phyloP scores from a whole-genome alignment of 2,797 vertebrate species.

The Neopelma chrysocephalum region DNA sequence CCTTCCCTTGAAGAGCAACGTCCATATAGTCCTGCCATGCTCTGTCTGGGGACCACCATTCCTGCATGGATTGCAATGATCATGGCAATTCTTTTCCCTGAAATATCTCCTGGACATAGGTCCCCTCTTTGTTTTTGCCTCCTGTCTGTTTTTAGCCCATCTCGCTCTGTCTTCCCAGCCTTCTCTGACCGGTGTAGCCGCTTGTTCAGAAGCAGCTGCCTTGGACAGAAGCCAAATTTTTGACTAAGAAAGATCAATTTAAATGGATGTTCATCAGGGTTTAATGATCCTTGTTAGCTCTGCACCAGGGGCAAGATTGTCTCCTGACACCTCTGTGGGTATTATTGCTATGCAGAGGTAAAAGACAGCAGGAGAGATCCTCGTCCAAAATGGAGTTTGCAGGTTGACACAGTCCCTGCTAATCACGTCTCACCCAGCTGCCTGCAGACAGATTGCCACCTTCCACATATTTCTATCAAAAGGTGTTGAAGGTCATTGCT shows the following conservation, averaged over 20 bases:
- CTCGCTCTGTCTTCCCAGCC: neutral
- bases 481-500: neutral
- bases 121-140: neutral
- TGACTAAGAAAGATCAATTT: constrained; percentile 26
- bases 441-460: neutral
- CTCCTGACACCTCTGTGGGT: constrained; percentile 23
- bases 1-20: neutral
- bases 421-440: neutral
- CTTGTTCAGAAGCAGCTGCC: rapidly evolving
- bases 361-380: neutral
- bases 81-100: neutral
- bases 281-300: constrained; percentile 56
- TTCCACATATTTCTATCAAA: neutral
- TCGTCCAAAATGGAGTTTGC: neutral
- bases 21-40: neutral
- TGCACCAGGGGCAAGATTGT: neutral
- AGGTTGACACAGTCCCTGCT: neutral
- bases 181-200: rapidly evolving
- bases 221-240: neutral
- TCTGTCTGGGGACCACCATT: neutral
- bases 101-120: neutral
- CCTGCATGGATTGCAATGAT: neutral
- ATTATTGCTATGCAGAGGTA: neutral
- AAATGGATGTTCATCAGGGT: constrained; percentile 37
- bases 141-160: neutral